Base-by-base conservation (phyloP, 2,888 invertebrate species). In the Globia sparganii region DNA sequence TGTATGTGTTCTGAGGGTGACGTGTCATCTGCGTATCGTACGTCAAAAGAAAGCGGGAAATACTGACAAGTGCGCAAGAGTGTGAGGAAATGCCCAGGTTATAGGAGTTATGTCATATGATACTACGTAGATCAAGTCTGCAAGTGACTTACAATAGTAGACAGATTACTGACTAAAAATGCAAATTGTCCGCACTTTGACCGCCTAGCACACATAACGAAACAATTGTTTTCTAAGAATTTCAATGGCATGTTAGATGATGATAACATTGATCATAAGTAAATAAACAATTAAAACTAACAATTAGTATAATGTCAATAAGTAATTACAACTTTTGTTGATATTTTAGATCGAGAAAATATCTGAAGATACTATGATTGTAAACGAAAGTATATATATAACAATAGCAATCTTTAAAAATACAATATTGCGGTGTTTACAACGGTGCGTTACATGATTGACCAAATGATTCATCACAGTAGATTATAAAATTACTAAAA, bases 31-130 rank as follows among this genome's bases (percentile, higher is more conserved):
- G 31, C 43, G 9, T 25, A 58, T 13, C 9, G n/a, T 66, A 64
- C 74, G 83, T 83, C 79, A 68, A 37, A 72, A 77, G 82, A 81
- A 64, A 72, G 59, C 37, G 81, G 77, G 6, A 81, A 72, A 46
- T 67, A 76, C 69, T 61, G 4, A 21, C 18, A 59, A 46, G 40
- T 76, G 28, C 59, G 46, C 46, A 76, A 34, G n/a, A n/a, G 11
- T 61, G 34, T 4, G 9, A 75, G 76, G 56, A 56, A 46, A 75
- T 43, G 21, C 18, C 15, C 11, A 2, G n/a, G 9, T 28, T 70
- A 25, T 21, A 25, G 25, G 6, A 46, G 11, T 46, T 64, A 71
- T 62, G 53, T 58, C 6, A 34, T 40, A 34, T 5, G 28, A 4
- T 6, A 21, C 25, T 18, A 58, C 25, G 49, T 34, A 31, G 11